Base-by-base conservation (phyloP, 2,113 vertebrate genomes). In the Patagioenas fasciata region DNA sequence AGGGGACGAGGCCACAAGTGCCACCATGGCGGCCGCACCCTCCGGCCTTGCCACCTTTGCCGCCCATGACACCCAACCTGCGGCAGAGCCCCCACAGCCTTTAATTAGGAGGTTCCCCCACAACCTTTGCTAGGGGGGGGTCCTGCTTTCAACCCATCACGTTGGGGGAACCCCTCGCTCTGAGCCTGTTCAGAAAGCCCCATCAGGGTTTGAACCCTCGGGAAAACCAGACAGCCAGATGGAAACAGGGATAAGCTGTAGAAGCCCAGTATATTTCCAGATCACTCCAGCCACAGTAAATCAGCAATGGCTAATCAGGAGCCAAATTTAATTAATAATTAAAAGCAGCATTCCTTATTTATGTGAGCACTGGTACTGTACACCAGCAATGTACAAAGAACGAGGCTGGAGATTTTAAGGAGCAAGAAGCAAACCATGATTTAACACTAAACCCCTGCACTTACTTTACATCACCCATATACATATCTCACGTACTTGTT, bases 11-110 rank as follows among this genome's bases (percentile, higher is more conserved):
- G 62, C 23, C 9, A 13, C 1, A 1, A n/a, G 66, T 2, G 11
- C 23, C 0, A 2, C n/a, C 23, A 25, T 23, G 74, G 73, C 1
- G 7, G 51, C 44, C 0, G 24, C 28, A 28, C 0, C 2, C 36
- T 40, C 1, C 0, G 21, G 19, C 47, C 71, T 31, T 53, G 1
- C 19, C 3, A 2, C 48, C 57, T 26, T 34, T 3, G 7, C 57
- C 5, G 0, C 5, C 10, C 6, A 5, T 9, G 21, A 7, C 25
- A 32, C n/a, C 48, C 16, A 38, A 10, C 6, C 53, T 25, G 44
- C 0, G 1, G 24, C 36, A 31, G 6, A 36, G 54, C 21, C 50
- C 50, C 40, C 31, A 14, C 11, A 44, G 20, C 23, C 40, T 6
- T 16, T 15, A 50, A 10, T 38, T 29, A 47, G 7, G 44, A 18